phyloP scores from a whole-genome alignment of 1,140 invertebrate genomes.

The Lamellibrachia luymesi region DNA sequence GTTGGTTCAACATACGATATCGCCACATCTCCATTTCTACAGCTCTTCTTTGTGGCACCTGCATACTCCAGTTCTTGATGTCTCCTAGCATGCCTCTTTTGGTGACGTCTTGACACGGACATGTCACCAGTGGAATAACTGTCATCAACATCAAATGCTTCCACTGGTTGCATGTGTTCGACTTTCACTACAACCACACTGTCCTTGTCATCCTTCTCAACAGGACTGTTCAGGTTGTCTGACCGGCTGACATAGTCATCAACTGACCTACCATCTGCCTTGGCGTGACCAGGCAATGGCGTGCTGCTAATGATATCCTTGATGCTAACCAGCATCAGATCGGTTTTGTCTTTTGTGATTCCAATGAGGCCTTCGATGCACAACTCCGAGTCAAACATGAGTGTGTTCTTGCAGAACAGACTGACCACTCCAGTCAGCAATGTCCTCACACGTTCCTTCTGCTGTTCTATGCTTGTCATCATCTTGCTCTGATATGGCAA shows the following conservation, averaged over 20 bases:
- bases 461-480: background rate
- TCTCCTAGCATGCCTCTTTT: background rate
- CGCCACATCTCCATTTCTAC: background rate
- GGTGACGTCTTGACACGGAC: background rate
- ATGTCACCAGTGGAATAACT: background rate
- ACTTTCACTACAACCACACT: background rate
- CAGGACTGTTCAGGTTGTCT: background rate
- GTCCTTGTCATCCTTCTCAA: background rate
- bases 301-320: constrained; percentile 19
- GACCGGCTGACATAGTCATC: background rate
- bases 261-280: background rate
- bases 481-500: background rate
- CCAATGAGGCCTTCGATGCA: constrained; percentile 24
- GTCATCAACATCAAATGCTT: background rate
- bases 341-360: constrained; percentile 23
- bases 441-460: background rate
- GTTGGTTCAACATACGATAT: background rate
- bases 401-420: constrained; percentile 14
- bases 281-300: background rate
- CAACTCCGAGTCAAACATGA: constrained; percentile 16
- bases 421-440: background rate
- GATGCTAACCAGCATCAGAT: constrained; percentile 24
- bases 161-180: background rate
- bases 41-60: background rate
- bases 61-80: background rate